Percentiles rank a stretch among this genome's conserved stretches.
These are phyloP conservation scores for Sternarchorhynchus goeldii DNA, from an alignment of 2,797 vertebrate genomes.

Conservation along the genomic window DNA sequence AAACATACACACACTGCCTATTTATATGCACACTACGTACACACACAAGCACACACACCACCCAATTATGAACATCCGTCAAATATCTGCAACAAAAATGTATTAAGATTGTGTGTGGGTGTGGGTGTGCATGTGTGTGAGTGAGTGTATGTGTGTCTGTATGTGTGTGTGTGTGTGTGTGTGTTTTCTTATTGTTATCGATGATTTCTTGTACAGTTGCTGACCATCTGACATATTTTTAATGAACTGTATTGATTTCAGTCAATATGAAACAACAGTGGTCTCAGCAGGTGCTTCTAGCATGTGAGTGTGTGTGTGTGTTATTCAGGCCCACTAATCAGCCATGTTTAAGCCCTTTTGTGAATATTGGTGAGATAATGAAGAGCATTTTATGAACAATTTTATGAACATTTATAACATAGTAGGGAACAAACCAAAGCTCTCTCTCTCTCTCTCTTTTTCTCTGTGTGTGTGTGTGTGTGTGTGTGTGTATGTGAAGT, in stretches of 20 bases:
- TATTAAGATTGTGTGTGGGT: too few species aligned
- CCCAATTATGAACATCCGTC: too few species aligned
- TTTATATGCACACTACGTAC: too few species aligned
- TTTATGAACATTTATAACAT: too few species aligned
- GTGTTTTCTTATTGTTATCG: background rate
- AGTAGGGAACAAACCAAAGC: too few species aligned
- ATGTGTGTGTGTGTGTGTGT: background rate
- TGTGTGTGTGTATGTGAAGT: background rate
- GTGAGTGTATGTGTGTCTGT: background rate
- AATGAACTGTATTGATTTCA: conserved; percentile 33
- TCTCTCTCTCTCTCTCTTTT: too few species aligned
- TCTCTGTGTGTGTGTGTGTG: background rate
- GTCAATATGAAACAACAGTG: background rate
- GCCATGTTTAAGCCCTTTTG: background rate
- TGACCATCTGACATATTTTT: conserved; percentile 31
- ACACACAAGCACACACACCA: too few species aligned
- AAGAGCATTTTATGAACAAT: too few species aligned
- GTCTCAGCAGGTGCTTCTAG: too few species aligned
- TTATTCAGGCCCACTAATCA: too few species aligned
- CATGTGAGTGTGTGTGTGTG: conserved; percentile 1
- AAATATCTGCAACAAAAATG: too few species aligned
- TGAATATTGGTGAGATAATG: background rate
- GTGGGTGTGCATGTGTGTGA: background rate
- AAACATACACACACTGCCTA: too few species aligned
- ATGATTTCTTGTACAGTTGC: conserved; percentile 19